Percentiles rank a stretch among this genome's conserved stretches.
Evolutionary conservation across 2,113 vertebrate genomes (phyloP).

Genomic region (Actenoides hombroni): DNA sequence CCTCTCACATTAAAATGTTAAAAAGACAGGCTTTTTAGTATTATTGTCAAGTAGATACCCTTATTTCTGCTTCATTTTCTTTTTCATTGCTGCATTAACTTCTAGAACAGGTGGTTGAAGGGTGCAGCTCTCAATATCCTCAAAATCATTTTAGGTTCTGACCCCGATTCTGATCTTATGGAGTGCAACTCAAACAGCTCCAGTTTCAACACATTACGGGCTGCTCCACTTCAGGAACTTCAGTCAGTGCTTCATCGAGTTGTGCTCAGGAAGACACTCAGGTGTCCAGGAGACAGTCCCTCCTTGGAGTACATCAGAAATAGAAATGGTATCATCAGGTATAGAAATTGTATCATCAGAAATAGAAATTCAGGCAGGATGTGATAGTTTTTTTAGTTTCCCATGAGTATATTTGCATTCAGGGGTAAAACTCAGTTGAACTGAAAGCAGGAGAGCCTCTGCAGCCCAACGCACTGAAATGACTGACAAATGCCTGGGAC

Average conservation of each 20-base stretch:
- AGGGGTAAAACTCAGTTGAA: not conserved
- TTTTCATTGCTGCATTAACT: not conserved
- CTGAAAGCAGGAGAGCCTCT: not conserved
- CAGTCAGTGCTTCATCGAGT: not conserved
- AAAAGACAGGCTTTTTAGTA: not conserved
- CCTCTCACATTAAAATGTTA: rapidly evolving
- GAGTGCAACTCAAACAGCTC: not conserved
- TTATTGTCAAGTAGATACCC: not conserved
- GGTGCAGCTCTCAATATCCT: not conserved
- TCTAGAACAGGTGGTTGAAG: conserved; percentile 22
- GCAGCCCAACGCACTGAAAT: not conserved
- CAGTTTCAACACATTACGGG: rapidly evolving
- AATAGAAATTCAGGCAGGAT: not conserved
- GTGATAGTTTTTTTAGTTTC: not conserved
- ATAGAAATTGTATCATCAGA: not conserved
- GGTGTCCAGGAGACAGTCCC: not conserved
- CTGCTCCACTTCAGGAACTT: not conserved
- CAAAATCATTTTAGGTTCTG: not conserved
- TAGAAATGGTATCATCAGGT: not conserved
- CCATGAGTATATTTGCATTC: not conserved
- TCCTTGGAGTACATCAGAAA: rapidly evolving
- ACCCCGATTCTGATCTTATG: not conserved
- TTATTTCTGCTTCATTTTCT: not conserved
- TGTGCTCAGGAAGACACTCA: not conserved
- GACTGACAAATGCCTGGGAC: rapidly evolving